Evolutionary conservation across 1,140 invertebrate genomes (phyloP).

Genomic region (Brachionus plicatilis): DNA sequence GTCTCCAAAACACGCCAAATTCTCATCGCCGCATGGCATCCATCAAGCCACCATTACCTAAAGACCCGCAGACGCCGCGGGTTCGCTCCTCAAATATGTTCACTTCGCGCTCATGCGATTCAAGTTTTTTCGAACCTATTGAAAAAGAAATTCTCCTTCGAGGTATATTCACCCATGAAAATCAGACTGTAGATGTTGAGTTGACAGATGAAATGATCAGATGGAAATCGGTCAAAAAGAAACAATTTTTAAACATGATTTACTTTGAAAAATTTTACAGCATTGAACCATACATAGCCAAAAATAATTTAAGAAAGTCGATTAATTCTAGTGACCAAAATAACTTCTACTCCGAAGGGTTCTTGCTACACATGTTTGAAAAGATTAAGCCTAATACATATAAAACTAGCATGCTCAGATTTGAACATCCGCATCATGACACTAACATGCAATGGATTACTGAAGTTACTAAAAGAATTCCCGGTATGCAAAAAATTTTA

Average conservation of each 20-base stretch:
- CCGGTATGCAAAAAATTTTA: background rate
- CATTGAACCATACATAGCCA: background rate
- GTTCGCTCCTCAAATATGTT: background rate
- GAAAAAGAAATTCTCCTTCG: background rate
- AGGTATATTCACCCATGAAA: constrained; percentile 1
- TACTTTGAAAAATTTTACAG: background rate
- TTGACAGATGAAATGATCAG: background rate
- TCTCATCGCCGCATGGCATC: background rate
- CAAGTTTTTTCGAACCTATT: background rate
- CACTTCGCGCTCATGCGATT: background rate
- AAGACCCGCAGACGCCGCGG: background rate
- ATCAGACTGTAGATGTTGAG: background rate
- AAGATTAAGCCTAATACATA: background rate
- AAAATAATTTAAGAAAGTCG: background rate
- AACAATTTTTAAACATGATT: background rate
- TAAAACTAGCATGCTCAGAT: background rate
- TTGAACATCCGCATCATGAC: constrained; percentile 20
- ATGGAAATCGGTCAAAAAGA: background rate
- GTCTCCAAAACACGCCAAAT: background rate
- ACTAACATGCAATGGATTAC: constrained; percentile 7
- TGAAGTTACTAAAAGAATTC: background rate
- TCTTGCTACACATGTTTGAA: background rate
- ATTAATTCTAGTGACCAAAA: background rate
- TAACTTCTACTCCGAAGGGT: background rate
- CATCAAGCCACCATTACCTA: background rate